These are phyloP conservation scores for Ischnura elegans DNA, from an alignment of 2,888 invertebrate species.

Conservation along the genomic window DNA sequence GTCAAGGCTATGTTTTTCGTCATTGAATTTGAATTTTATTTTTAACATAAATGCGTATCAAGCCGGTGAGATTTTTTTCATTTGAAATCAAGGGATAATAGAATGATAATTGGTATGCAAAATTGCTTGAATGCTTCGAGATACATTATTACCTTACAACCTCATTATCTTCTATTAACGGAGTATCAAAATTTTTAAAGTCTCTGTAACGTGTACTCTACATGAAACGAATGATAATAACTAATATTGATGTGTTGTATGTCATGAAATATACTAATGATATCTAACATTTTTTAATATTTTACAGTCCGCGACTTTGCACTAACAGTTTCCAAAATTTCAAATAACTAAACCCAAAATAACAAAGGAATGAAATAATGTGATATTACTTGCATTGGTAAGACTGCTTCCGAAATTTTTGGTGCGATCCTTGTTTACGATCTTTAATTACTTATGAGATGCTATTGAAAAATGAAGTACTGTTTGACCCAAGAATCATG, in stretches of 20 bases:
- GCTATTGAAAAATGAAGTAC: not conserved
- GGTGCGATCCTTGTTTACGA: not conserved
- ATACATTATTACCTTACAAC: not conserved
- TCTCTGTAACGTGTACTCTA: not conserved
- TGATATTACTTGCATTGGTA: conserved; percentile 22
- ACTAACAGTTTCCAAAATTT: not conserved
- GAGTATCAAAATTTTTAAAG: not conserved
- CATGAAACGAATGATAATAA: not conserved
- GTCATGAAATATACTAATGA: not conserved
- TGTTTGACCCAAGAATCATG: not conserved
- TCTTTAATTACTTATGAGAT: not conserved
- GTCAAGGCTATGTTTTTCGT: too few relatives aligned
- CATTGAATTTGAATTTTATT: too few relatives aligned
- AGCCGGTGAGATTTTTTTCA: not conserved
- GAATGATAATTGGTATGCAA: not conserved
- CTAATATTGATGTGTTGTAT: conserved; percentile 11
- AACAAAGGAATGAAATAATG: not conserved
- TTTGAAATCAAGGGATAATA: not conserved
- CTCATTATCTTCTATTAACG: not conserved
- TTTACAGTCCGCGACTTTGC: not conserved
- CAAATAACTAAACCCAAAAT: not conserved
- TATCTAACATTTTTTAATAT: conserved; percentile 17
- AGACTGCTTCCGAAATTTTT: conserved; percentile 2
- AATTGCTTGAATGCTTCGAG: conserved; percentile 38
- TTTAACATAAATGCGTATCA: too few relatives aligned